These are phyloP conservation scores for Eupeodes latifasciatus DNA, from an alignment of 2,888 invertebrate genomes.

Conservation along the genomic window DNA sequence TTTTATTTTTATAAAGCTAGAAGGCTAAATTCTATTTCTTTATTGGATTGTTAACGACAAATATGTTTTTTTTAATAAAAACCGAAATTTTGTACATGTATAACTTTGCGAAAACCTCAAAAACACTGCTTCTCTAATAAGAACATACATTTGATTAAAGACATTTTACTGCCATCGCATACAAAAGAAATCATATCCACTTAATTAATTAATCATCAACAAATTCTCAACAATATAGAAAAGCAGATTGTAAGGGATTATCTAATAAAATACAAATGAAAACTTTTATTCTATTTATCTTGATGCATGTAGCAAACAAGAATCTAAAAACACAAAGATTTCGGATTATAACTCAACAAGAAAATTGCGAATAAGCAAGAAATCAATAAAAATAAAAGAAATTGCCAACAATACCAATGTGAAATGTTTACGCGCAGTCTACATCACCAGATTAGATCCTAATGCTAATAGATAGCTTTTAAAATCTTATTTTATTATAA, in stretches of 20 bases:
- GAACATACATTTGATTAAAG: too few species aligned
- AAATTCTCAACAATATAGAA: slow-evolving; percentile 33
- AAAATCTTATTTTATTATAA: too few species aligned
- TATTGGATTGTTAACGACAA: too few species aligned
- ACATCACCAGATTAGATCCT: neutral
- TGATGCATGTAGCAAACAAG: neutral
- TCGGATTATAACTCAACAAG: slow-evolving; percentile 33
- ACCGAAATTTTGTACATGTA: too few species aligned
- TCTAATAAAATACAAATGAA: slow-evolving; percentile 23
- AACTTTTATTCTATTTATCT: neutral
- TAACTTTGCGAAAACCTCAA: too few species aligned
- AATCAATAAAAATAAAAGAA: slow-evolving; percentile 8
- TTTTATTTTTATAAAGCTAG: too few species aligned
- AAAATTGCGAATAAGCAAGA: slow-evolving; percentile 45
- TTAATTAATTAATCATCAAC: slow-evolving; percentile 33
- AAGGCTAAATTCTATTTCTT: too few species aligned
- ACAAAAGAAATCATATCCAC: neutral
- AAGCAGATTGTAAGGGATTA: slow-evolving; percentile 42
- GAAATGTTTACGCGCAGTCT: neutral
- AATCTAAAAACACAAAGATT: slow-evolving; percentile 1
- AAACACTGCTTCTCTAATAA: too few species aligned
- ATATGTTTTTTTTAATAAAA: slow-evolving; percentile 6
- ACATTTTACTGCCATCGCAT: neutral
- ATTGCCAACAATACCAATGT: neutral
- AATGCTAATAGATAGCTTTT: neutral